These are phyloP conservation scores for Tadarida brasiliensis DNA, from an alignment of 2,797 vertebrate genomes.

Conservation along the genomic window DNA sequence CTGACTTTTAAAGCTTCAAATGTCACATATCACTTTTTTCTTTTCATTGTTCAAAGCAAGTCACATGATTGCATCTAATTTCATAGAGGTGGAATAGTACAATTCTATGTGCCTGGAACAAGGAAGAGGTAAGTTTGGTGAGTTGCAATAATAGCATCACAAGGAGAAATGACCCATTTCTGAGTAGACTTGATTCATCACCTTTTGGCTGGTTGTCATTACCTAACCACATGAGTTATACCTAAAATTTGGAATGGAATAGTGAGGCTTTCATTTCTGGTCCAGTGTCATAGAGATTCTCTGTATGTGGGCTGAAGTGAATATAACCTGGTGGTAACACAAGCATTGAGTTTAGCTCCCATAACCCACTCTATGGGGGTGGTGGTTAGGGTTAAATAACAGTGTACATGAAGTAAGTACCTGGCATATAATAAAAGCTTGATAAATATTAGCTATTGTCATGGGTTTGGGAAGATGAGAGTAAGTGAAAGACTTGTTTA, in stretches of 20 bases:
- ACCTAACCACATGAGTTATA: not conserved
- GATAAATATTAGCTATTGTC: not conserved
- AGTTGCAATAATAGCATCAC: not conserved
- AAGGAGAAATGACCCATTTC: constrained; percentile 27
- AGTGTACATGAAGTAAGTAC: constrained; percentile 30
- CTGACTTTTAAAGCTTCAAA: constrained; percentile 37
- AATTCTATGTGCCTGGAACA: not conserved
- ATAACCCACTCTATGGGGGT: not conserved
- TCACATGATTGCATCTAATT: constrained; percentile 11
- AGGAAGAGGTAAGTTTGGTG: not conserved
- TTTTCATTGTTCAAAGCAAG: constrained; percentile 34
- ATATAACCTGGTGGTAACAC: not conserved
- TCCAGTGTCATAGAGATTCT: not conserved
- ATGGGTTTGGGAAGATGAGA: not conserved
- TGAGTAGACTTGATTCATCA: constrained; percentile 13
- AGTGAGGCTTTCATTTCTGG: constrained; percentile 5
- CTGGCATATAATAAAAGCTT: not conserved
- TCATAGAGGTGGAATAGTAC: not conserved
- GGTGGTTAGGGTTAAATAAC: not conserved
- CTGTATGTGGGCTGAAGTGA: not conserved
- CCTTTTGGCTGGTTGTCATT: constrained; percentile 44
- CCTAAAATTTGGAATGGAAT: constrained; percentile 22
- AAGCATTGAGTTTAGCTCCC: constrained; percentile 35
- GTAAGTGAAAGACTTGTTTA: constrained; percentile 38
- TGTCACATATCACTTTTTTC: not conserved